Conservation (phyloP, 2,797 vertebrate species). For the Acestrorhynchus altus region DNA sequence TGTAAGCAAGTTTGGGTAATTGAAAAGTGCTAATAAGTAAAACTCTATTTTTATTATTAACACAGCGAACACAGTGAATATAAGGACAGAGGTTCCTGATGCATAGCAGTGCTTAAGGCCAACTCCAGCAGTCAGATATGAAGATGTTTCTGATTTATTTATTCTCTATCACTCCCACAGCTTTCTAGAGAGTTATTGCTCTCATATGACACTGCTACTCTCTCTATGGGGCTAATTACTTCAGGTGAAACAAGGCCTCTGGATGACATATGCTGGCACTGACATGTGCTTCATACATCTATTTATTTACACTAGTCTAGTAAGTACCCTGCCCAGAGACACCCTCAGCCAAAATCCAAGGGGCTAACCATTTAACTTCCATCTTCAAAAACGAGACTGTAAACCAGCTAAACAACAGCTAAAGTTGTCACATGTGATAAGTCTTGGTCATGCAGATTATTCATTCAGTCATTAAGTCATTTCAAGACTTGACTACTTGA, state of each 20-base stretch:
- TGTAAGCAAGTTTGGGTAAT: too few species aligned
- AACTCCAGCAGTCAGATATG: slow-evolving; percentile 13
- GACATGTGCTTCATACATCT: slow-evolving; percentile 61
- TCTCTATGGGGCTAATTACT: slow-evolving; percentile 73
- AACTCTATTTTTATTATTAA: too few species aligned
- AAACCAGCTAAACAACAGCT: too few species aligned
- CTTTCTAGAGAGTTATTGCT: slow-evolving; percentile 51
- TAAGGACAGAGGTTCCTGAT: not conserved
- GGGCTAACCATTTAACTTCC: slow-evolving; percentile 40
- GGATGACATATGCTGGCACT: slow-evolving; percentile 59
- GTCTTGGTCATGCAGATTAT: too few species aligned
- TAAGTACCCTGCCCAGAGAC: slow-evolving; percentile 59
- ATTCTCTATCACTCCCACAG: not conserved
- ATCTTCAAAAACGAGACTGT: not conserved
- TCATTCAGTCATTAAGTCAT: too few species aligned
- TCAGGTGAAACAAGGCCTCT: slow-evolving; percentile 62
- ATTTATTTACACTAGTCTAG: slow-evolving; percentile 63
- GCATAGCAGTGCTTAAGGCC: not conserved
- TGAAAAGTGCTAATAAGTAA: too few species aligned
- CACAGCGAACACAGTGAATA: too few species aligned
- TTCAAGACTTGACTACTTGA: too few species aligned
- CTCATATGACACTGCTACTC: slow-evolving; percentile 64
- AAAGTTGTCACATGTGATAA: not conserved
- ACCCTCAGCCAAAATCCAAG: slow-evolving; percentile 14
- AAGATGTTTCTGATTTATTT: slow-evolving; percentile 5